These are phyloP conservation scores for Aporophyla nigra DNA, from an alignment of 2,888 invertebrate genomes.

Conservation along the genomic window DNA sequence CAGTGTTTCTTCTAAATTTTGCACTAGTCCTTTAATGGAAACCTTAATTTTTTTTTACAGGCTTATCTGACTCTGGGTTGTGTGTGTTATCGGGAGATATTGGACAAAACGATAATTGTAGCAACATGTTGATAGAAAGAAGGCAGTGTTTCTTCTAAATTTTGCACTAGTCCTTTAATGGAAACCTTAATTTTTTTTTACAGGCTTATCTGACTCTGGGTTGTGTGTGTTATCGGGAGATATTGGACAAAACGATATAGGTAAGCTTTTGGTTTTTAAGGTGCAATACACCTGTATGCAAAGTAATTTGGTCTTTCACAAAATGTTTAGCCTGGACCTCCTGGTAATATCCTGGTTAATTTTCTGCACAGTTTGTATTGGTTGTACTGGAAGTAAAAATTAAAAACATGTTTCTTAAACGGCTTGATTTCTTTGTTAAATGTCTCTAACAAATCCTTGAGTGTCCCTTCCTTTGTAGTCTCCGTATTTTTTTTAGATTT, in stretches of 20 bases:
- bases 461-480: neutral
- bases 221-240: constrained; percentile 11
- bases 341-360: neutral
- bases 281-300: constrained; percentile 14
- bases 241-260: constrained; percentile 2
- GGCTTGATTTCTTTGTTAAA: constrained; percentile 1
- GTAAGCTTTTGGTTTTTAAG: constrained; percentile 6
- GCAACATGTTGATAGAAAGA: no score
- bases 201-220: no score
- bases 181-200: no score
- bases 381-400: constrained; percentile 1
- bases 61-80: constrained; percentile 10
- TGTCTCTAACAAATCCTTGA: neutral
- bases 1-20: no score
- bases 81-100: constrained; percentile 12
- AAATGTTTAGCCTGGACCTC: constrained; percentile 6
- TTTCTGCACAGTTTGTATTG: neutral
- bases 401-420: neutral
- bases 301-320: constrained; percentile 10
- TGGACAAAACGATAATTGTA: neutral
- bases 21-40: no score
- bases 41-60: no score
- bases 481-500: neutral
- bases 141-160: no score
- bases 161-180: no score